Evolutionary conservation across 2,797 vertebrate genomes (phyloP).

Genomic region (Agapornis canus): DNA sequence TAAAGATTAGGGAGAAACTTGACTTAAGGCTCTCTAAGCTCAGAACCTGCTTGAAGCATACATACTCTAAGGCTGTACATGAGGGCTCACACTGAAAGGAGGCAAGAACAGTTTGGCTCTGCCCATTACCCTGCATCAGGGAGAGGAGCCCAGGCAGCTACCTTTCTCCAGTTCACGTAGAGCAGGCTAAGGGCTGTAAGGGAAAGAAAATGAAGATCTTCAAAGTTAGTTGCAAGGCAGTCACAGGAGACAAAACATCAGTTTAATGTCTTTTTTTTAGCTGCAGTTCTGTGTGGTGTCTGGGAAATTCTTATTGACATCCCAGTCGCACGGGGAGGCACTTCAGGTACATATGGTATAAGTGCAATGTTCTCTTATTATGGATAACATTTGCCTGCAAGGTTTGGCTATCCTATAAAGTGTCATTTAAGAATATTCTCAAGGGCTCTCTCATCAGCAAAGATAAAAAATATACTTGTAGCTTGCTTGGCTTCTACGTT

Average conservation of each 20-base stretch:
- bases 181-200: background rate
- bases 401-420: background rate
- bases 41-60: background rate
- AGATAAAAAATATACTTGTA: background rate
- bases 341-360: background rate
- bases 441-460: background rate
- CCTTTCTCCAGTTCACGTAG: background rate
- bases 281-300: background rate
- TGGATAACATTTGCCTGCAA: background rate
- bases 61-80: background rate
- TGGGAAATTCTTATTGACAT: conserved; percentile 3
- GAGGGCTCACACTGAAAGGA: background rate
- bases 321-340: conserved; percentile 19
- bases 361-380: background rate
- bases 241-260: conserved; percentile 7
- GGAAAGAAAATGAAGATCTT: background rate
- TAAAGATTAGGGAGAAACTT: background rate
- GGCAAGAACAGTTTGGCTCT: background rate
- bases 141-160: background rate
- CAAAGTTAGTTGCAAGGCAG: background rate
- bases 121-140: background rate
- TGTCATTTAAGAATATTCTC: background rate
- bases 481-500: background rate
- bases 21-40: background rate
- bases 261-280: conserved; percentile 11